Conservation (phyloP, 1,140 invertebrate genomes). For the Drosophila pruinosa region DNA sequence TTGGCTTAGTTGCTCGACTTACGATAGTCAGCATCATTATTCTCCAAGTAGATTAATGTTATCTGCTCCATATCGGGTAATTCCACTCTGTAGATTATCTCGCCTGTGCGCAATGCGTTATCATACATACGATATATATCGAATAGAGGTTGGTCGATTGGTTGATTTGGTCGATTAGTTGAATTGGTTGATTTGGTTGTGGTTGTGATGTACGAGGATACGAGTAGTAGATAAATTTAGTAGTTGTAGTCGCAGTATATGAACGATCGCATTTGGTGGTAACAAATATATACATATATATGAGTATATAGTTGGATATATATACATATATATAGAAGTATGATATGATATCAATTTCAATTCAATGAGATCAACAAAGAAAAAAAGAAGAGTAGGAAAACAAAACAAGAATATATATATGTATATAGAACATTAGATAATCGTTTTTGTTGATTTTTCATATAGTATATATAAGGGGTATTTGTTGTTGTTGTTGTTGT, state of each 20-base stretch:
- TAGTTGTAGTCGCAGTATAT: slow-evolving; percentile 65
- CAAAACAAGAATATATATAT: slow-evolving; percentile 36
- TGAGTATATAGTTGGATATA: slow-evolving; percentile 22
- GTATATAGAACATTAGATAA: slow-evolving; percentile 12
- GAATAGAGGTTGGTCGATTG: slow-evolving; percentile 53
- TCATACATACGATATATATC: slow-evolving; percentile 34
- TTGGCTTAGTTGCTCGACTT: slow-evolving; percentile 85
- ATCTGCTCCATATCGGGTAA: slow-evolving; percentile 95
- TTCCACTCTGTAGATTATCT: slow-evolving; percentile 95
- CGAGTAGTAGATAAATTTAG: slow-evolving; percentile 65
- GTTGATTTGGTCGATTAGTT: slow-evolving; percentile 38
- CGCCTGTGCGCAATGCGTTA: slow-evolving; percentile 84
- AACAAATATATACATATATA: slow-evolving; percentile 52
- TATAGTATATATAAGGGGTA: slow-evolving; percentile 18
- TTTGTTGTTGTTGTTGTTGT: slow-evolving; percentile 19
- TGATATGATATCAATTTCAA: slow-evolving; percentile 11
- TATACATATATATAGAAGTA: slow-evolving; percentile 6
- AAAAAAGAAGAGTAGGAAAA: slow-evolving; percentile 11
- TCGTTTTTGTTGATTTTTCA: slow-evolving; percentile 26
- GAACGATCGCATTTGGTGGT: slow-evolving; percentile 57
- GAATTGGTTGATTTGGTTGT: slow-evolving; percentile 51
- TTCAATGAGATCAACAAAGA: slow-evolving; percentile 26
- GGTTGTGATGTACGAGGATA: slow-evolving; percentile 39
- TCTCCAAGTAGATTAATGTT: slow-evolving; percentile 94
- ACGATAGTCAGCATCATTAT: slow-evolving; percentile 87